Percentiles rank a stretch among this genome's conserved stretches.
Evolutionary conservation across 2,113 vertebrate species (phyloP).

Genomic region (Pyrgilauda ruficollis): DNA sequence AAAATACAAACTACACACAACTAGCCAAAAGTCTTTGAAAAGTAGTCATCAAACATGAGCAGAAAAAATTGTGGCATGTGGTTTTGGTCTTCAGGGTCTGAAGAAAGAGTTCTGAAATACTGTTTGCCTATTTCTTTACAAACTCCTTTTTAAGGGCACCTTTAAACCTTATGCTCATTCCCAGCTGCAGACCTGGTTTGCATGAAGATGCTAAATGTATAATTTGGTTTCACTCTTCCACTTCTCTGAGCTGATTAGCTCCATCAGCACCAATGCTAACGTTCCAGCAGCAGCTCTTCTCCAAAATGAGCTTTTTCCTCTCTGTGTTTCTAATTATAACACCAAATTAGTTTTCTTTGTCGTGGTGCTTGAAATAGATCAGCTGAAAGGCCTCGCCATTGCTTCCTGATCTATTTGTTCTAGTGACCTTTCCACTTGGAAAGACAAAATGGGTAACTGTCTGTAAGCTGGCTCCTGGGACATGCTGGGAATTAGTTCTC

Average conservation of each 20-base stretch:
- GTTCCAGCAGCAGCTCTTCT: constrained; percentile 31
- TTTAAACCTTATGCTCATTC: not conserved
- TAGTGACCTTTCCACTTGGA: constrained; percentile 61
- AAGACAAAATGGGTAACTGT: constrained; percentile 18
- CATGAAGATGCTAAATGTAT: not conserved
- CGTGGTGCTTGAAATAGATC: constrained; percentile 40
- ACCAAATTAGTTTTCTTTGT: constrained; percentile 59
- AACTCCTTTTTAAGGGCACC: not conserved
- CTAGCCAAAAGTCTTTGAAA: not conserved
- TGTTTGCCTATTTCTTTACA: not conserved
- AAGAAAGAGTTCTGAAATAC: not conserved
- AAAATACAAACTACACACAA: not conserved
- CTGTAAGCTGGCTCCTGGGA: constrained; percentile 40
- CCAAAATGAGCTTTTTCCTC: constrained; percentile 47
- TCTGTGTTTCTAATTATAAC: constrained; percentile 44
- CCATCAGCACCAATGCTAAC: constrained; percentile 1
- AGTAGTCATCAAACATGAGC: not conserved
- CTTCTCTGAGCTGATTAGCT: constrained; percentile 34
- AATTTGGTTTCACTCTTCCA: constrained; percentile 19
- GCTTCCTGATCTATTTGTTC: not conserved
- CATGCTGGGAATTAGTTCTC: constrained; percentile 27
- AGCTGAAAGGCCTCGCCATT: not conserved
- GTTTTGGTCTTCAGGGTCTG: not conserved
- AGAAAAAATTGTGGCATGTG: not conserved
- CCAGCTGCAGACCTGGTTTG: not conserved